Base-by-base conservation (phyloP, 2,888 invertebrate genomes). In the Chloroclysta siterata region DNA sequence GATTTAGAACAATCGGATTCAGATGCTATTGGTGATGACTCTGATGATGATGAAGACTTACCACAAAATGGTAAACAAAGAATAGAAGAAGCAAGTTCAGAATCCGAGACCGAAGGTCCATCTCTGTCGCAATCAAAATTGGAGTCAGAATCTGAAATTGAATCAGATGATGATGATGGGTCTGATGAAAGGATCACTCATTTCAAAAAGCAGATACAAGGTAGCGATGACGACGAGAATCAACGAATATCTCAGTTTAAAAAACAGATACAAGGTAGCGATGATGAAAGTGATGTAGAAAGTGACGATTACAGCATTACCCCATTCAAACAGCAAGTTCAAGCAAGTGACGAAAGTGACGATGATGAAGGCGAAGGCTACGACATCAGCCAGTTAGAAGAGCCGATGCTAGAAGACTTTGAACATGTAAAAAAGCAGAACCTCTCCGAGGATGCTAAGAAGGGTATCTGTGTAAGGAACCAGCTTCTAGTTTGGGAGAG, bases 401-500 rank as follows among this genome's bases (percentile, higher is more conserved):
- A 88, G 65, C 93, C 94, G 29, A 80, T 90, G 60, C 90, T 92
- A 74, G 89, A 90, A 76, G 83, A 91, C 67, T 94, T 95, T 87
- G 92, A 94, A 81, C 94, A 94, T 84, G 86, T 95, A 44, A 93
- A 94, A 63, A 89, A 94, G 51, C 87, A 89, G 59, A 94, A 95
- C 77, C 68, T 93, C 2, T 89, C 93, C 0, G 92, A 90, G 63
- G 94, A 95, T 78, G 89, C 95, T 0, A 94, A 95, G 72, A 96
- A 96, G 80, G 96, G 96, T 0, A 84, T 90, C 13, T 94, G 95
- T 78, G 95, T 97, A 0, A 93, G 95, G 77, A 96, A 95, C 75
- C 96, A 97, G 80, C 82, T 97, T 33, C 89, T 94, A 44, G 80
- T 98, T 1, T 99, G 98, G 97, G 98, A 99, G 82, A 95, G 94